Evolutionary conservation across 2,113 vertebrate species (phyloP).

Genomic region (Cynoglossus semilaevis): DNA sequence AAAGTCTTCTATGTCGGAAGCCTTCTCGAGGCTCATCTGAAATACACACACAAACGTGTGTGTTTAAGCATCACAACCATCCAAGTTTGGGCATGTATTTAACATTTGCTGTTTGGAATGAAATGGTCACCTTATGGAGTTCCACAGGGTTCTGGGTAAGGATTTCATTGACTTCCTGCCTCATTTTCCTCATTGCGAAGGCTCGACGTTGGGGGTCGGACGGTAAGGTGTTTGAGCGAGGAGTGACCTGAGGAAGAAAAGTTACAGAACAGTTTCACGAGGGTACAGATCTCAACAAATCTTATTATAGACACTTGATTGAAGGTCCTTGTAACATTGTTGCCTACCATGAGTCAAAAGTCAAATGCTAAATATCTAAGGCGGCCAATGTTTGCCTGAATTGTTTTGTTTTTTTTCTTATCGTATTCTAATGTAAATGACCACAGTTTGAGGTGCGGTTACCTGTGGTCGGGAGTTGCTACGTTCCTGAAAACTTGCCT

Average conservation of each 20-base stretch:
- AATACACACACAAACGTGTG: constrained; percentile 8
- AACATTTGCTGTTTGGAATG: not conserved
- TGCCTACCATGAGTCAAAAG: no score
- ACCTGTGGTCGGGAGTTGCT: constrained; percentile 86
- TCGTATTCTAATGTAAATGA: no score
- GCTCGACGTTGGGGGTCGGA: constrained; percentile 90
- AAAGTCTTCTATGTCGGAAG: constrained; percentile 90
- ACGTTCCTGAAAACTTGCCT: constrained; percentile 97
- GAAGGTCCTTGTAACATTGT: no score
- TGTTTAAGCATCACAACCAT: constrained; percentile 9
- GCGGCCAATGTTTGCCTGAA: no score
- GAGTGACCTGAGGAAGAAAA: constrained; percentile 74
- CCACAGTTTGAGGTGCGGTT: not conserved
- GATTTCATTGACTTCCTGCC: constrained; percentile 94
- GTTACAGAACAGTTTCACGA: no score
- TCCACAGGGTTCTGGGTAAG: constrained; percentile 96
- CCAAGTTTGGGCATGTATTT: not conserved
- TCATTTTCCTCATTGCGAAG: constrained; percentile 91
- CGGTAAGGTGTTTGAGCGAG: constrained; percentile 94
- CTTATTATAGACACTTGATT: no score
- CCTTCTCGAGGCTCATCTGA: constrained; percentile 91
- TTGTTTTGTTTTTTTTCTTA: no score
- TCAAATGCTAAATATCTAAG: no score
- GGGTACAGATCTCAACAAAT: no score
- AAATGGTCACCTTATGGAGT: constrained; percentile 87